Conservation (phyloP, 30 jellyfish, hydroid and myxozoan species). For the Turritopsis dohrnii region DNA sequence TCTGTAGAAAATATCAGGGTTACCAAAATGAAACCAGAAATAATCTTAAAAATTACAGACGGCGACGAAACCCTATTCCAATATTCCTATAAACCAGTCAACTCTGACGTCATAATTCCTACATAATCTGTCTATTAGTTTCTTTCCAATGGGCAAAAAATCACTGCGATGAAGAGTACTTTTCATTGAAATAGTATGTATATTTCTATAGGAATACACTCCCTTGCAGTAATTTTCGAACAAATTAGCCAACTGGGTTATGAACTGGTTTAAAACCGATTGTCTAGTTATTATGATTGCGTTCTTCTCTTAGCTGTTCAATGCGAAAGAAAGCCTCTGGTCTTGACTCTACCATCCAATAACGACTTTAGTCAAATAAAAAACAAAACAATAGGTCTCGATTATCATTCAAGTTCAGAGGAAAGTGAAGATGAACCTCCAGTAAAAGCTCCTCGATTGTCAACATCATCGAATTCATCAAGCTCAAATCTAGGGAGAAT, state of each 20-base stretch:
- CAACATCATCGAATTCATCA: conserved; percentile 9
- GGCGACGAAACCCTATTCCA: too few species aligned
- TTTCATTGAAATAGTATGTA: too few species aligned
- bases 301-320: conserved; percentile 71
- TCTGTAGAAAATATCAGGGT: too few species aligned
- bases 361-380: not conserved
- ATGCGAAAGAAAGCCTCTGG: conserved; percentile 93
- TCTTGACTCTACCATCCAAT: conserved; percentile 27
- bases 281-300: not conserved
- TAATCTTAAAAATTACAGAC: too few species aligned
- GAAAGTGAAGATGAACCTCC: conserved; percentile 22
- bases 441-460: not conserved
- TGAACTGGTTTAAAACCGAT: not conserved
- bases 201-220: too few species aligned
- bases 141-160: too few species aligned
- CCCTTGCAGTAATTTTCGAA: too few species aligned
- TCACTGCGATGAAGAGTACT: too few species aligned
- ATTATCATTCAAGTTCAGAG: conserved; percentile 34
- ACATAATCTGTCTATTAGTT: too few species aligned
- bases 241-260: not conserved
- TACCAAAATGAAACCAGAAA: too few species aligned
- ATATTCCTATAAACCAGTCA: too few species aligned
- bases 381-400: conserved; percentile 40
- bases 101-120: too few species aligned
- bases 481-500: not conserved